Percentiles rank a stretch among this genome's conserved stretches.
Conservation (phyloP, 2,113 vertebrate genomes). For the Tonatia bakeri region DNA sequence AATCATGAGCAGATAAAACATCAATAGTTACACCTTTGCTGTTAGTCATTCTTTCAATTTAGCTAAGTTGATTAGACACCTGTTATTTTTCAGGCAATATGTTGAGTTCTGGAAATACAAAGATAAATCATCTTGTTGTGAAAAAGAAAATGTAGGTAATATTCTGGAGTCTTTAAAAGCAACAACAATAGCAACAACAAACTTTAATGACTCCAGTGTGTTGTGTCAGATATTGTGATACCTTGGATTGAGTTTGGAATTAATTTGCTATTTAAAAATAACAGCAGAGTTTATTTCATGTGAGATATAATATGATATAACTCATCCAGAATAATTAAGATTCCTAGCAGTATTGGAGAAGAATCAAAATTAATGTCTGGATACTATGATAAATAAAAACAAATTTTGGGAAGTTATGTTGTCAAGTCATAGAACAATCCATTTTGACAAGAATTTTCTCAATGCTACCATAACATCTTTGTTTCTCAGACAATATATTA, state of each 20-base stretch:
- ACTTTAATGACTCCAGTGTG: background rate
- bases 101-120: background rate
- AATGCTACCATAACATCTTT: slow-evolving; percentile 33
- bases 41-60: background rate
- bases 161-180: background rate
- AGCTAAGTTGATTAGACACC: background rate
- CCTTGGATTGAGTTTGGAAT: background rate
- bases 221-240: background rate
- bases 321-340: background rate
- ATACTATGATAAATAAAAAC: background rate
- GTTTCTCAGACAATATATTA: slow-evolving; percentile 46
- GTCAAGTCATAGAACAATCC: background rate
- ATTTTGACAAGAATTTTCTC: background rate
- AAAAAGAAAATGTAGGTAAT: background rate
- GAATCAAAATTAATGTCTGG: background rate
- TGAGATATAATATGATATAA: background rate
- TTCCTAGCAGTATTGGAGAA: background rate
- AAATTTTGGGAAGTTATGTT: background rate
- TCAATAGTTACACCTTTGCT: background rate
- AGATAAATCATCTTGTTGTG: background rate
- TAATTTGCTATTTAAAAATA: background rate
- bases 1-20: background rate
- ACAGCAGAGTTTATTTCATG: background rate
- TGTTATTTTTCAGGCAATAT: background rate
- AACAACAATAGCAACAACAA: background rate